A percentile compares a stretch with the other conserved stretches of the same genome.
Evolutionary conservation across 1,140 invertebrate species (phyloP).

Genomic region (Drosophila novamexicana): DNA sequence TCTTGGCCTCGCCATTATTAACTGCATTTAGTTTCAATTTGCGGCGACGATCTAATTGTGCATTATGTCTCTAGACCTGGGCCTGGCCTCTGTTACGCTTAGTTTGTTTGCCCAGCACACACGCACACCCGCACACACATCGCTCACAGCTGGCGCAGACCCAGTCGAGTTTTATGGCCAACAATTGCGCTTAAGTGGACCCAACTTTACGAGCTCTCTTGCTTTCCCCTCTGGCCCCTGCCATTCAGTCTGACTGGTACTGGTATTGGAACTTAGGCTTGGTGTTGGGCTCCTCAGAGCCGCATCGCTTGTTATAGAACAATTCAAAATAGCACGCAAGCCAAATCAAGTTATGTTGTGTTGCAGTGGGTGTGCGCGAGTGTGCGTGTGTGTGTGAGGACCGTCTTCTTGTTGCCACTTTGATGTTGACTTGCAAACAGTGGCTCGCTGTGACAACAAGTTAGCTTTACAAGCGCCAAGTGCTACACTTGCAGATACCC

Average conservation of each 20-base stretch:
- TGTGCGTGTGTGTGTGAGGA: slow-evolving; percentile 6
- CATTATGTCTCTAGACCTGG: slow-evolving; percentile 42
- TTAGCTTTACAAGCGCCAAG: neutral
- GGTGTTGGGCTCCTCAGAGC: slow-evolving; percentile 1
- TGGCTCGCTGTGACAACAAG: slow-evolving; percentile 36
- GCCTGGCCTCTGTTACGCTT: slow-evolving; percentile 13
- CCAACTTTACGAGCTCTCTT: slow-evolving; percentile 73
- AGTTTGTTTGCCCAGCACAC: slow-evolving; percentile 32
- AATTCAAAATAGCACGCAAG: slow-evolving; percentile 77
- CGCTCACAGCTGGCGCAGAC: slow-evolving; percentile 6
- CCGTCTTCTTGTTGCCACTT: slow-evolving; percentile 45
- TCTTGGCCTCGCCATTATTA: slow-evolving; percentile 46
- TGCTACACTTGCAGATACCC: slow-evolving; percentile 16
- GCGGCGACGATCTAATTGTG: slow-evolving; percentile 73
- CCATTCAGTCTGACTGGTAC: slow-evolving; percentile 8
- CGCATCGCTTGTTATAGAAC: slow-evolving; percentile 24
- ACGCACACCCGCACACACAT: neutral
- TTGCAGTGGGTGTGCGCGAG: slow-evolving; percentile 3
- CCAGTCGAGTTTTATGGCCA: slow-evolving; percentile 70
- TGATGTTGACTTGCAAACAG: slow-evolving; percentile 50
- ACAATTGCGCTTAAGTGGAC: slow-evolving; percentile 78
- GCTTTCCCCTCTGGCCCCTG: neutral
- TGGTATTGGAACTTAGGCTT: slow-evolving; percentile 42
- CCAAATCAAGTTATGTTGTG: slow-evolving; percentile 64
- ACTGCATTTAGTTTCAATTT: slow-evolving; percentile 78